A percentile compares a stretch with the other conserved stretches of the same genome.
Conservation (phyloP, 2,797 vertebrate species). For the Oreochromis mossambicus region DNA sequence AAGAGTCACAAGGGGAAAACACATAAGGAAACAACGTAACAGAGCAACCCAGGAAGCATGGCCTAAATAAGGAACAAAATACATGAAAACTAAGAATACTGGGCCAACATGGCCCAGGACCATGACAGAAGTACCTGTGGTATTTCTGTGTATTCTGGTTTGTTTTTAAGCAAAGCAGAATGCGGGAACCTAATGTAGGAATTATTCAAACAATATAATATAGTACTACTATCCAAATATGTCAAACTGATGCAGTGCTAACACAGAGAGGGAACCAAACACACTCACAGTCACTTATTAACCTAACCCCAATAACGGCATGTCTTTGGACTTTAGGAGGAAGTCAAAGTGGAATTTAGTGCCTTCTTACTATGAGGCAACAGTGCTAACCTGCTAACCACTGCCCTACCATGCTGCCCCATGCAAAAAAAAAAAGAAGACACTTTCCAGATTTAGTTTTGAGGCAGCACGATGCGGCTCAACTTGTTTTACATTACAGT, state of each 20-base stretch:
- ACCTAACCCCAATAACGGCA: background rate
- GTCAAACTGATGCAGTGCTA: background rate
- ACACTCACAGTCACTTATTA: background rate
- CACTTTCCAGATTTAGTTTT: background rate
- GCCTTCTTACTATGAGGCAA: background rate
- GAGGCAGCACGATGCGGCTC: accelerated
- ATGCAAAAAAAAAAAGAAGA: background rate
- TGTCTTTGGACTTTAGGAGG: background rate
- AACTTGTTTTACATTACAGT: background rate
- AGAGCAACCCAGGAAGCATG: no score
- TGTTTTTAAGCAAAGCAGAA: background rate
- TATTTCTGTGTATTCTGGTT: background rate
- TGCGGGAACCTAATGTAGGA: background rate
- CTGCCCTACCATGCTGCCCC: background rate
- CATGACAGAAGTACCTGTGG: background rate
- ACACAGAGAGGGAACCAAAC: background rate
- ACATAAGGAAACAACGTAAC: no score
- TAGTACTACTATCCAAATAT: background rate
- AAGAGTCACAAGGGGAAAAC: no score
- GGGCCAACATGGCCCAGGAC: no score
- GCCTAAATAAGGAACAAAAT: no score
- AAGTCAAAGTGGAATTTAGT: background rate
- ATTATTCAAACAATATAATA: background rate
- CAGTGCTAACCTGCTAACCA: background rate
- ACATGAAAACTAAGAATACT: no score